Evolutionary conservation across 1,140 invertebrate species (phyloP), one percentile per base, ranked within the genome.

Genomic region (Pemphigus obesinymphae): DNA sequence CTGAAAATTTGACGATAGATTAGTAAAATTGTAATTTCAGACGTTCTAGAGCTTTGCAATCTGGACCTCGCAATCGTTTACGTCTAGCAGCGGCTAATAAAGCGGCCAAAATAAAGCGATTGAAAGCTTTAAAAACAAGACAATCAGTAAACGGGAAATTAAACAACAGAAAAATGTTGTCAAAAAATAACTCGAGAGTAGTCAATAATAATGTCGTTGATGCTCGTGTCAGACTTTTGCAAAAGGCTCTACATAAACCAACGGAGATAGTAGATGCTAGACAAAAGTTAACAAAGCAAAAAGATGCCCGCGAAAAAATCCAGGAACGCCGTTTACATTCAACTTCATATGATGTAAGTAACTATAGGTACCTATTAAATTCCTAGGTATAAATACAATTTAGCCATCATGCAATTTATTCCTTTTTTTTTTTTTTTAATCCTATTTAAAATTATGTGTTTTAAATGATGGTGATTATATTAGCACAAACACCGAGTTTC

Each of bases 281-380:
- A 80, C 76, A 80, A 45, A 80, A 63, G 26, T 45, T 80, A n/a
- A 61, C 55, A 43, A 80, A 80, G n/a, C 76, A 63, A 45, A 80
- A 63, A 61, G 76, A 80, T 61, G 76, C 76, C 2, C 53, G 76
- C 0, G 53, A 80, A 80, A 80, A 80, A n/a, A 80, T 80, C 4
- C 53, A 63, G 11, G 76, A 63, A 43, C 76, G 76, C 13, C 76
- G 76, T 45, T 63, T 45, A 29, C 34, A 80, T 13, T 80, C 55
- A 31, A 31, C 70, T n/a, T 45, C 55, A 17, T 26, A 80, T 45
- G 17, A 80, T 13, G 76, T 80, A 63, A 80, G 50, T 80, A 43
- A 17, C 23, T 29, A 17, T n/a, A n/a, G n/a, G n/a, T n/a, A n/a
- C n/a, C n/a, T n/a, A n/a, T n/a, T n/a, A n/a, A n/a, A n/a, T n/a